Percentiles rank a stretch among this genome's conserved stretches.
phyloP scores from a whole-genome alignment of 2,888 invertebrate genomes.

The Microdon myrmicae region DNA sequence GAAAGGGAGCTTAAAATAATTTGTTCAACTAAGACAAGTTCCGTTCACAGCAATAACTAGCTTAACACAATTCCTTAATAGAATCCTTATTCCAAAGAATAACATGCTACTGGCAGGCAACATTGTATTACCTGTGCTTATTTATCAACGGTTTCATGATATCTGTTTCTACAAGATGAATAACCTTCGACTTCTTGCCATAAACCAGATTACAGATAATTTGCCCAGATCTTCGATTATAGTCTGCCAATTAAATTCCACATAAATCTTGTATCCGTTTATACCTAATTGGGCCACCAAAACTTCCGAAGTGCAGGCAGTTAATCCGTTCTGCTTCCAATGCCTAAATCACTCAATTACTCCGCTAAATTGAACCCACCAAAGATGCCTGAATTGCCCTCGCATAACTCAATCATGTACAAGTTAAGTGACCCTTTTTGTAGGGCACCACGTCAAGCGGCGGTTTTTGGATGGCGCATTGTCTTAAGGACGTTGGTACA shows the following conservation, averaged over 20 bases:
- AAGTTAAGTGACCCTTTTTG: constrained; percentile 7
- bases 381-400: constrained; percentile 22
- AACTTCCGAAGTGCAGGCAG: constrained; percentile 16
- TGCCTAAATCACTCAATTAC: constrained; percentile 50
- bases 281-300: constrained; percentile 47
- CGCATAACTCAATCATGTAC: constrained; percentile 46
- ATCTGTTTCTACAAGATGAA: too few relatives aligned
- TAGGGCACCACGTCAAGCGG: too few relatives aligned
- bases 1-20: too few relatives aligned
- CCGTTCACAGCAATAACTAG: too few relatives aligned
- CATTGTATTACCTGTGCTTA: too few relatives aligned
- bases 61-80: too few relatives aligned
- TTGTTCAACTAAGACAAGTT: too few relatives aligned
- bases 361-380: constrained; percentile 43
- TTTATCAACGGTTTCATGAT: too few relatives aligned
- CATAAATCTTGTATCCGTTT: constrained; percentile 48
- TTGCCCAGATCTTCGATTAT: constrained; percentile 47
- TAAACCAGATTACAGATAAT: constrained; percentile 26
- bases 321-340: constrained; percentile 33
- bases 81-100: too few relatives aligned
- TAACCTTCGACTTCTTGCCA: neutral
- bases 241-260: constrained; percentile 47
- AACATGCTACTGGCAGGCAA: too few relatives aligned
- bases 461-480: constrained; percentile 19
- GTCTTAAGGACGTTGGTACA: constrained; percentile 12